These are phyloP conservation scores for Drosophila busckii DNA, from an alignment of 1,140 invertebrate species.

Conservation along the genomic window DNA sequence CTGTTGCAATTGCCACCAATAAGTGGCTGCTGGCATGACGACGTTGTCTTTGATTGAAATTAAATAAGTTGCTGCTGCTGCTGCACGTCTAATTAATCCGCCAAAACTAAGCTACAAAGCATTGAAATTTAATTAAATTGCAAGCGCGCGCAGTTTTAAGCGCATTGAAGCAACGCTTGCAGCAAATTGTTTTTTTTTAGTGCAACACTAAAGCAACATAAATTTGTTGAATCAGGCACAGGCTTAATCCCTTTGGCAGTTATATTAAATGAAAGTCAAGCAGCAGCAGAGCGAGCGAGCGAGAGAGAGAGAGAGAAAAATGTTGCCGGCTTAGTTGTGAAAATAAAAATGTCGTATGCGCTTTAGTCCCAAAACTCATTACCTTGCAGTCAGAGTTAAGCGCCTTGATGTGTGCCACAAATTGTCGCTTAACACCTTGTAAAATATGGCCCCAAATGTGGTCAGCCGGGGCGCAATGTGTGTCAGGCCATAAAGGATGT, in stretches of 20 bases:
- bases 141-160: too few species aligned
- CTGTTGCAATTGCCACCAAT: constrained; percentile 55
- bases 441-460: constrained; percentile 56
- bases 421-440: constrained; percentile 71
- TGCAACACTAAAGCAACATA: too few species aligned
- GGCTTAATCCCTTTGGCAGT: too few species aligned
- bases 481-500: constrained; percentile 50
- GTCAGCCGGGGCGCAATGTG: constrained; percentile 19
- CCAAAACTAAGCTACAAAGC: too few species aligned
- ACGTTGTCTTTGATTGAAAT: constrained; percentile 45
- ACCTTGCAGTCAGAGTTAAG: constrained; percentile 23
- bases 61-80: too few species aligned
- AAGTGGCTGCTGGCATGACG: constrained; percentile 19
- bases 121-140: too few species aligned
- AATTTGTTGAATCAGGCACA: too few species aligned
- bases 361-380: constrained; percentile 42
- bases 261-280: too few species aligned
- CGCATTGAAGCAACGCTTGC: too few species aligned
- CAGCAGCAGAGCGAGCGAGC: too few species aligned
- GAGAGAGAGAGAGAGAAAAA: constrained; percentile 12
- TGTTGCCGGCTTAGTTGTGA: background rate
- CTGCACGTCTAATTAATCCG: too few species aligned
- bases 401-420: constrained; percentile 44
- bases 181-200: too few species aligned
- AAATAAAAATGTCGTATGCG: constrained; percentile 22